Evolutionary conservation across 2,888 invertebrate genomes (phyloP).

Genomic region (Cosmia trapezina): DNA sequence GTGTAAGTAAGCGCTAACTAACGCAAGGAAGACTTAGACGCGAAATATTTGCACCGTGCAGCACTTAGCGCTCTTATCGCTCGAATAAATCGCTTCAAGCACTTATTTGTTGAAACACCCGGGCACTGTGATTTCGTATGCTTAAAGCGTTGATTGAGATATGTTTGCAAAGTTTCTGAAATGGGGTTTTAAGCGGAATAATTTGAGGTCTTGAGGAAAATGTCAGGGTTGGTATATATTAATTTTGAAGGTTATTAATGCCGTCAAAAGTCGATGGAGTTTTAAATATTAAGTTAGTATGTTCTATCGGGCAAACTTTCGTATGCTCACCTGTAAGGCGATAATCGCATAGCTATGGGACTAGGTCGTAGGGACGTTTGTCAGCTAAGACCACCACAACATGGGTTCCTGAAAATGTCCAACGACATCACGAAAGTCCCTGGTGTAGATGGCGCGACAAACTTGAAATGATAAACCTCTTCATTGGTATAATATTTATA

Average conservation of each 20-base stretch:
- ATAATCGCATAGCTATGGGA: no score
- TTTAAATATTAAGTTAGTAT: background rate
- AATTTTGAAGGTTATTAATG: background rate
- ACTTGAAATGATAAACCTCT: no score
- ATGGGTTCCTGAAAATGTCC: no score
- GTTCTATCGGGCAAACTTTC: no score
- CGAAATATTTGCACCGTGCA: conserved; percentile 83
- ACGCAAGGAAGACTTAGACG: conserved; percentile 82
- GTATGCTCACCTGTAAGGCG: no score
- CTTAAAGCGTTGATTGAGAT: conserved; percentile 70
- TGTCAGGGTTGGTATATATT: conserved; percentile 3
- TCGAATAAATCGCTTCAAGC: conserved; percentile 74
- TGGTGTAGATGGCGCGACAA: no score
- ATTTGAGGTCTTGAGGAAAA: conserved; percentile 7
- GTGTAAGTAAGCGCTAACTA: conserved; percentile 84
- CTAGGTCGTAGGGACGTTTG: no score
- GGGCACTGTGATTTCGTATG: conserved; percentile 67
- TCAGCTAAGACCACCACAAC: no score
- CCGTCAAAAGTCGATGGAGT: background rate
- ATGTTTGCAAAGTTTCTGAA: conserved; percentile 58
- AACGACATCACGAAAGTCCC: no score
- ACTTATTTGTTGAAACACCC: conserved; percentile 74
- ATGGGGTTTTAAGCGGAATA: conserved; percentile 37
- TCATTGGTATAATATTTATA: no score
- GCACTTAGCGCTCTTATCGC: conserved; percentile 82